Percentiles rank a stretch among this genome's conserved stretches.
Conservation (phyloP, 23 tunicate species). For the Halocynthia roretzi region DNA sequence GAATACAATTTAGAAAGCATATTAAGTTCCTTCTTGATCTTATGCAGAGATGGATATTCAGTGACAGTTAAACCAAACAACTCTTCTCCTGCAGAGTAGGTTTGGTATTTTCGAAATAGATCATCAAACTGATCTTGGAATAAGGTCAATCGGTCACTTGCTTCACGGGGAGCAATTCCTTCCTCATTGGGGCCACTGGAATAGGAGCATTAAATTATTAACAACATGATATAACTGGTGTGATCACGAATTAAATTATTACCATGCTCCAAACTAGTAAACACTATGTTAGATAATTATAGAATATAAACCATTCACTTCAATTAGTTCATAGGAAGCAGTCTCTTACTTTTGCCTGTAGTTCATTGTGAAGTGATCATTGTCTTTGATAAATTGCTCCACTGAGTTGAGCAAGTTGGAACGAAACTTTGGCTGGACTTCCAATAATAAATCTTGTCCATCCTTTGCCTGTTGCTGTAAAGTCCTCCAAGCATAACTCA, state of each 20-base stretch:
- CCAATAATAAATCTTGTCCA: constrained; percentile 37
- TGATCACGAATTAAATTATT: neutral
- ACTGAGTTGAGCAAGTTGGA: constrained; percentile 49
- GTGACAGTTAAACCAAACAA: constrained; percentile 84
- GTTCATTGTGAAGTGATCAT: constrained; percentile 37
- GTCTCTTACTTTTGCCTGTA: constrained; percentile 48
- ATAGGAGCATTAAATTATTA: neutral
- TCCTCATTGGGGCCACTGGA: constrained; percentile 78
- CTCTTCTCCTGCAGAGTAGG: constrained; percentile 94
- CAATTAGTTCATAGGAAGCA: no score
- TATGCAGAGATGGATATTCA: constrained; percentile 76
- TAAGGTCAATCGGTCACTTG: constrained; percentile 73
- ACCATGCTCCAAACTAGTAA: neutral
- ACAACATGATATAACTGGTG: neutral
- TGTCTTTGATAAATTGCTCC: constrained; percentile 51
- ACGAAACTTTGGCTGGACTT: constrained; percentile 68
- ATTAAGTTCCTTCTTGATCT: constrained; percentile 87
- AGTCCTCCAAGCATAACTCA: constrained; percentile 93
- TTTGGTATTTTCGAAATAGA: constrained; percentile 75
- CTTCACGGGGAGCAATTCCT: constrained; percentile 94
- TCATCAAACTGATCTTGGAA: constrained; percentile 90
- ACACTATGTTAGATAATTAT: no score
- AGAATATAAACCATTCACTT: no score
- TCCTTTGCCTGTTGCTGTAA: constrained; percentile 70
- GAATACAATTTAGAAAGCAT: constrained; percentile 86